These are phyloP conservation scores for Pseudotriccus pelzelni DNA, from an alignment of 2,797 vertebrate species.

Conservation along the genomic window DNA sequence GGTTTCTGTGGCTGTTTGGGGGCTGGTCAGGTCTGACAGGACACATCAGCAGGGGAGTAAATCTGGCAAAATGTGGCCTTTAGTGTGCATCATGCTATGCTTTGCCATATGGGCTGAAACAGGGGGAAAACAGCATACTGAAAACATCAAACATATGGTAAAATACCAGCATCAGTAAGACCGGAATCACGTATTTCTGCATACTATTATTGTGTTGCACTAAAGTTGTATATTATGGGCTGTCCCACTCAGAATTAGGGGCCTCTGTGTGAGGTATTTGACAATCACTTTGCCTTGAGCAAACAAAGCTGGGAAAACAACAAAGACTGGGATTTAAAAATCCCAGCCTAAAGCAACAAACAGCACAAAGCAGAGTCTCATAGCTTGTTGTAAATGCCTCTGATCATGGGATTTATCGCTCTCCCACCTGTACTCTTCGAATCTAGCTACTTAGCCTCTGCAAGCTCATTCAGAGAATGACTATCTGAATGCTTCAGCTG, in stretches of 20 bases:
- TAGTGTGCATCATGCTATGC: background rate
- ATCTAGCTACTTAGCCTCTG: constrained; percentile 43
- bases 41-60: background rate
- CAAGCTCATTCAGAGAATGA: background rate
- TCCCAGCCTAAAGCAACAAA: constrained; percentile 55
- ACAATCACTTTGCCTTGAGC: constrained; percentile 44
- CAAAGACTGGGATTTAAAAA: constrained; percentile 41
- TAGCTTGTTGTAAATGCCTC: constrained; percentile 44
- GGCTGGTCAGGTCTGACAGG: background rate
- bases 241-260: constrained; percentile 9
- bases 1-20: background rate
- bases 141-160: background rate
- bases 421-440: constrained; percentile 43
- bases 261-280: background rate
- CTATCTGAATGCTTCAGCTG: constrained; percentile 61
- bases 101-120: background rate
- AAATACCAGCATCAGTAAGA: background rate
- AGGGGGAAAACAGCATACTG: background rate
- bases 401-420: constrained; percentile 18
- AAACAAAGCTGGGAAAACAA: constrained; percentile 67
- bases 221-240: background rate
- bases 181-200: background rate
- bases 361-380: constrained; percentile 42
- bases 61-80: background rate
- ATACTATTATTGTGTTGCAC: background rate